Percentiles rank a stretch among this genome's conserved stretches.
Evolutionary conservation across 2,888 invertebrate species (phyloP).

Genomic region (Ceramica pisi): DNA sequence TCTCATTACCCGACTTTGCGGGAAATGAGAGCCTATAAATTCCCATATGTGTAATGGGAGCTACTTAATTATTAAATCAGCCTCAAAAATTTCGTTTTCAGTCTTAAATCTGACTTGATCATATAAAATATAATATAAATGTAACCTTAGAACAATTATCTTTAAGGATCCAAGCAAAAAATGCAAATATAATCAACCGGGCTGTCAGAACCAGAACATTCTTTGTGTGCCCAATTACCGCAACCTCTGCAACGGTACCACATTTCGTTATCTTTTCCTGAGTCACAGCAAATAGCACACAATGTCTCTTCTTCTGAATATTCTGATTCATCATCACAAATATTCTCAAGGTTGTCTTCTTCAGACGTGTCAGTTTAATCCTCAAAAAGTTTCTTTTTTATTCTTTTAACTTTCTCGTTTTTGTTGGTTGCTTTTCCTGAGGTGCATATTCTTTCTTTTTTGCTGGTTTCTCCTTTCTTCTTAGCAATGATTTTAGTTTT

Average conservation of each 20-base stretch:
- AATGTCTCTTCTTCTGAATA: constrained; percentile 59
- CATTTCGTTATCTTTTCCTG: constrained; percentile 59
- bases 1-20: constrained; percentile 43
- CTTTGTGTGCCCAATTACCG: too few relatives aligned
- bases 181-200: constrained; percentile 3
- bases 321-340: constrained; percentile 62
- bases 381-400: constrained; percentile 13
- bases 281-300: constrained; percentile 60
- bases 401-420: too few relatives aligned
- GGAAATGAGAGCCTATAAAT: constrained; percentile 42
- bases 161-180: constrained; percentile 11
- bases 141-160: not conserved
- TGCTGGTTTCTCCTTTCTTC: too few relatives aligned
- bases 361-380: constrained; percentile 11
- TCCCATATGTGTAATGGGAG: constrained; percentile 33
- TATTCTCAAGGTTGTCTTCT: constrained; percentile 31
- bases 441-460: constrained; percentile 36
- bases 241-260: constrained; percentile 63
- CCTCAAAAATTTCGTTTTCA: constrained; percentile 2
- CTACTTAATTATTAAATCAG: constrained; percentile 30
- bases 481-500: constrained; percentile 36
- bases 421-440: constrained; percentile 21
- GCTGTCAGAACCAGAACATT: constrained; percentile 49
- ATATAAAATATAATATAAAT: constrained; percentile 1
- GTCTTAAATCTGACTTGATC: not conserved